Percentiles rank a stretch among this genome's conserved stretches.
Evolutionary conservation across 2,113 vertebrate genomes (phyloP).

Genomic region (Cottus gobio): DNA sequence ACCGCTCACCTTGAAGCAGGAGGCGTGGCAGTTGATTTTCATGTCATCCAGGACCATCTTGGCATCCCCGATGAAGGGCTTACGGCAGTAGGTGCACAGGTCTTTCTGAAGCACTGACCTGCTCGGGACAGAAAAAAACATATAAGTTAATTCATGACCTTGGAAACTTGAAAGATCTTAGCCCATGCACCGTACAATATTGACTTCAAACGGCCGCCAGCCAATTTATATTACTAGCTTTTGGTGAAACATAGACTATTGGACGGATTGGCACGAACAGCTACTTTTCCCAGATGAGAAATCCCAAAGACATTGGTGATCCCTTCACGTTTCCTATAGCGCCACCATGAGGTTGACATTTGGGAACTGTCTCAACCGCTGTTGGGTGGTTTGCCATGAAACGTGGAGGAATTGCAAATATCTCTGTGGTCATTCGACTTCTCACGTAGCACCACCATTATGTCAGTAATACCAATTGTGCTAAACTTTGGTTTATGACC

Average conservation of each 20-base stretch:
- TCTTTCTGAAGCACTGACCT: constrained; percentile 91
- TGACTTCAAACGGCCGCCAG: neutral
- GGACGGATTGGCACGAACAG: neutral
- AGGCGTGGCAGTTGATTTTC: constrained; percentile 93
- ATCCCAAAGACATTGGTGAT: neutral
- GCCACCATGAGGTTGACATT: neutral
- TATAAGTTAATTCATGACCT: neutral
- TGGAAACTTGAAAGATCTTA: neutral
- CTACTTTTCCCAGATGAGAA: neutral
- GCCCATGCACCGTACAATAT: neutral
- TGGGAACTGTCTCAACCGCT: neutral
- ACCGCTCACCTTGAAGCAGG: constrained; percentile 93
- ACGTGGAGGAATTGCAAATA: neutral
- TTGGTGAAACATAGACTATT: neutral
- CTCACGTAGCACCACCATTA: neutral
- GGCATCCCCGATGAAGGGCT: constrained; percentile 88
- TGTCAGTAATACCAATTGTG: neutral
- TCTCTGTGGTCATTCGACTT: neutral
- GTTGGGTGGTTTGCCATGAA: neutral
- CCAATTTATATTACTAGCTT: neutral
- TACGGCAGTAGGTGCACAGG: constrained; percentile 91
- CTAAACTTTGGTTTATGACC: neutral
- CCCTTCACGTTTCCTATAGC: neutral
- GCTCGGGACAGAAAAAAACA: constrained; percentile 15
- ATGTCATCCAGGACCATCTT: constrained; percentile 96